Conservation (phyloP, 2,888 invertebrate genomes). For the Slavum lentiscoides region DNA sequence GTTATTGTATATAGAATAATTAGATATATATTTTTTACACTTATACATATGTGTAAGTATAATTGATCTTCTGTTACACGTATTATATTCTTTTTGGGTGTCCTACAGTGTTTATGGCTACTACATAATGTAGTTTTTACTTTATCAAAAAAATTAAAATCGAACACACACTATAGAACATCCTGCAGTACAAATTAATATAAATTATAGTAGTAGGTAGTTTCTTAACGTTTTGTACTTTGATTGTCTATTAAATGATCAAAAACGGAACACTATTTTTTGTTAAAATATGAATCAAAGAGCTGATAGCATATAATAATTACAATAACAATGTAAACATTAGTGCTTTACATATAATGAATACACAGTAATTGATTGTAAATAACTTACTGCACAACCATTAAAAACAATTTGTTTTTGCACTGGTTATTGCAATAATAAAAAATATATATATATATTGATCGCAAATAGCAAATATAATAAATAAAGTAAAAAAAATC, state of each 20-base stretch:
- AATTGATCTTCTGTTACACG: background rate
- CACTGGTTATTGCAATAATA: background rate
- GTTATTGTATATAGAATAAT: constrained; percentile 9
- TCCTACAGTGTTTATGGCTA: too few species aligned
- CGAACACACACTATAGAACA: background rate
- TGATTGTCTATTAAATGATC: background rate
- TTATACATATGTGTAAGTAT: background rate
- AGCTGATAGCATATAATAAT: background rate
- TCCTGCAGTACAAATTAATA: background rate
- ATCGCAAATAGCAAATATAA: constrained; percentile 1
- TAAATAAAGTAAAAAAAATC: background rate
- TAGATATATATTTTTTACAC: background rate
- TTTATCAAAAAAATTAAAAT: too few species aligned
- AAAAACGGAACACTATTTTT: background rate
- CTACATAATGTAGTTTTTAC: too few species aligned
- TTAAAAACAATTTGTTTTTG: background rate
- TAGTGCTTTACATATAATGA: background rate
- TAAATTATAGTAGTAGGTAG: background rate
- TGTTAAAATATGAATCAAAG: background rate
- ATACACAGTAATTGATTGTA: background rate
- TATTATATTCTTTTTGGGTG: too few species aligned
- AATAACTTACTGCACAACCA: background rate
- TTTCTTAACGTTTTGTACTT: background rate
- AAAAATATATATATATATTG: background rate
- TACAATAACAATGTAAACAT: background rate